Base-by-base conservation (phyloP, 2,113 vertebrate species). In the Pseudorhombus dupliciocellatus region DNA sequence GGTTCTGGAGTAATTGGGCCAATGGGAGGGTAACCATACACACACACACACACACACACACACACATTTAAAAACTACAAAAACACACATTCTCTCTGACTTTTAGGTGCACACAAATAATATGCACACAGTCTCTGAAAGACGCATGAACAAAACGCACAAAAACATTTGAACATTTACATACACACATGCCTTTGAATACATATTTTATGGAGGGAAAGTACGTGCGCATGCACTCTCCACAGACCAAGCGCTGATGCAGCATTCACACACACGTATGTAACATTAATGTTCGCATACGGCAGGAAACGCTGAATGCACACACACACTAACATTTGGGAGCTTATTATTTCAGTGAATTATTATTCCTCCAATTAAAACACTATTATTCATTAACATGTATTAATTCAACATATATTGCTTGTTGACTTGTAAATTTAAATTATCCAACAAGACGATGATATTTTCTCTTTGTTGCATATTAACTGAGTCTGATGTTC, bases 1-100 rank as follows among this genome's bases (percentile, higher is more conserved):
- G 83, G 75, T 88, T 81, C 58, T 85, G 75, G 78, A 88, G 88
- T 91, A 92, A 94, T 94, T 94, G 90, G 93, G 89, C 91, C 91
- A 89, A 90, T 83, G 91, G 92, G 92, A 93, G 91, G 86, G 74
- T 66, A 82, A 73, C 30, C 73, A 84, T 54, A 88, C 53, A 7
- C 15, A 15, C 15, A 22, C 50, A 65, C 44, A 48, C 37, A n/a
- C 25, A 26, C 53, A 7, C 15, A 15, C 15, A 22, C 50, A 65
- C 44, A 4, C 18, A 31, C 26, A 25, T 11, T 25, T 67, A 25
- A 66, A 65, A 52, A 71, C 61, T 31, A 72, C 40, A 66, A 20
- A 66, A 31, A 66, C 62, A 65, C 66, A 57, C 37, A 26, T 7
- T 15, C 50, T 75, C 46, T 57, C 55, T 46, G 58, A 75, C 50